Conservation (phyloP, 2,888 invertebrate genomes). For the Athrips mouffetella region DNA sequence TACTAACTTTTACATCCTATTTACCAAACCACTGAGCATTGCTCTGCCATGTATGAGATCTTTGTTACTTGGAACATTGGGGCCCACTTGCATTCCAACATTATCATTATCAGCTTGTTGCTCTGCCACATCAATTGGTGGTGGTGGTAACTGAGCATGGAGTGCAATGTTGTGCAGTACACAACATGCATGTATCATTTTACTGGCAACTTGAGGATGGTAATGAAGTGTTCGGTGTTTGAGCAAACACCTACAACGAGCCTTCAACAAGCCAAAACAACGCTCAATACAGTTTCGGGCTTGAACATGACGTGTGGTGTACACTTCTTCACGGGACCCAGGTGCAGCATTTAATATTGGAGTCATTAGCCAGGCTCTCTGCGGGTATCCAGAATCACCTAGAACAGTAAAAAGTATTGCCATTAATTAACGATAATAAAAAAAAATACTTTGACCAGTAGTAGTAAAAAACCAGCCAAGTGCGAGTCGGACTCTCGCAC, state of each 20-base stretch:
- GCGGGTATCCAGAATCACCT: slow-evolving; percentile 18
- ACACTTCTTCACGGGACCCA: slow-evolving; percentile 25
- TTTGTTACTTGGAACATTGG: not conserved
- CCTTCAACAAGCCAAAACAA: slow-evolving; percentile 26
- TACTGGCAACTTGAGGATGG: slow-evolving; percentile 24
- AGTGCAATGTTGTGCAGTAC: slow-evolving; percentile 29
- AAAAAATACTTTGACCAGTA: no score
- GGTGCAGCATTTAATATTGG: slow-evolving; percentile 12
- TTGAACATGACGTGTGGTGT: slow-evolving; percentile 23
- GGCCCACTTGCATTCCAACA: not conserved
- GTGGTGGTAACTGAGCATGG: slow-evolving; percentile 20
- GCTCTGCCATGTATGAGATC: slow-evolving; percentile 11
- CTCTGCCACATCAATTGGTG: not conserved
- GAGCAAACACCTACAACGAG: slow-evolving; percentile 29
- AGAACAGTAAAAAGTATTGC: slow-evolving; percentile 17
- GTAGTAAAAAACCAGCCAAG: no score
- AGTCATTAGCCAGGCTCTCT: slow-evolving; percentile 17
- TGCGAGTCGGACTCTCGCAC: no score
- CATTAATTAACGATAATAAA: no score
- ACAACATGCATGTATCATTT: slow-evolving; percentile 29
- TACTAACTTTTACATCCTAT: not conserved
- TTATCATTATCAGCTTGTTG: not conserved
- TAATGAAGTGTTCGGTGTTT: slow-evolving; percentile 27
- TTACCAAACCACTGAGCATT: slow-evolving; percentile 7
- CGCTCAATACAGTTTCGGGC: slow-evolving; percentile 27